phyloP scores from a whole-genome alignment of 2,888 invertebrate species.

The Ennomos erosarius region DNA sequence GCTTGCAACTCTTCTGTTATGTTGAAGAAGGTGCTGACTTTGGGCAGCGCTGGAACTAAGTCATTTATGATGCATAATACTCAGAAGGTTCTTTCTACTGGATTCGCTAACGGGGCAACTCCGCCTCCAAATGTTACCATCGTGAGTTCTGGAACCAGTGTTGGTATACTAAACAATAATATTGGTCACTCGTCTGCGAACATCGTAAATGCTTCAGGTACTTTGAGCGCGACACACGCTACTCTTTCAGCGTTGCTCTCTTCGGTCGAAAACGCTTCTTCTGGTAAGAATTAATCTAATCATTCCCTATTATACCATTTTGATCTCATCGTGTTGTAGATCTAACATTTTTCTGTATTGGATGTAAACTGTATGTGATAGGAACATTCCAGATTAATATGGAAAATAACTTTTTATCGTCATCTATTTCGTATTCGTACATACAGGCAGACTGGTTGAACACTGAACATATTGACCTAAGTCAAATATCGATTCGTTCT shows the following conservation, averaged over 20 bases:
- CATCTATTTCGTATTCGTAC: too few species aligned
- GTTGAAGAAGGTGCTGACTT: constrained; percentile 80
- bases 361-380: not conserved
- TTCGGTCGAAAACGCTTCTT: constrained; percentile 49
- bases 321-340: constrained; percentile 39
- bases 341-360: constrained; percentile 8
- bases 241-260: constrained; percentile 76
- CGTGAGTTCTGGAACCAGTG: constrained; percentile 74
- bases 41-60: constrained; percentile 78
- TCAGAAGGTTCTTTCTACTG: constrained; percentile 77
- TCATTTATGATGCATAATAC: constrained; percentile 83
- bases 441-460: too few species aligned
- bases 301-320: constrained; percentile 28
- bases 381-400: too few species aligned
- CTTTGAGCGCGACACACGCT: constrained; percentile 79
- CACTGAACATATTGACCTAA: too few species aligned
- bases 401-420: too few species aligned
- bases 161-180: constrained; percentile 61
- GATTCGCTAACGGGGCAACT: constrained; percentile 74
- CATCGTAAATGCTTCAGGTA: constrained; percentile 69
- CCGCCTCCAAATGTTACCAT: constrained; percentile 80
- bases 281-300: constrained; percentile 34
- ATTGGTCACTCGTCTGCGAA: constrained; percentile 57
- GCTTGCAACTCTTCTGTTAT: constrained; percentile 82
- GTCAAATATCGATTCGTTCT: too few species aligned